These are phyloP conservation scores for Eupelmus urozonus DNA, from an alignment of 2,888 invertebrate genomes.

Conservation along the genomic window DNA sequence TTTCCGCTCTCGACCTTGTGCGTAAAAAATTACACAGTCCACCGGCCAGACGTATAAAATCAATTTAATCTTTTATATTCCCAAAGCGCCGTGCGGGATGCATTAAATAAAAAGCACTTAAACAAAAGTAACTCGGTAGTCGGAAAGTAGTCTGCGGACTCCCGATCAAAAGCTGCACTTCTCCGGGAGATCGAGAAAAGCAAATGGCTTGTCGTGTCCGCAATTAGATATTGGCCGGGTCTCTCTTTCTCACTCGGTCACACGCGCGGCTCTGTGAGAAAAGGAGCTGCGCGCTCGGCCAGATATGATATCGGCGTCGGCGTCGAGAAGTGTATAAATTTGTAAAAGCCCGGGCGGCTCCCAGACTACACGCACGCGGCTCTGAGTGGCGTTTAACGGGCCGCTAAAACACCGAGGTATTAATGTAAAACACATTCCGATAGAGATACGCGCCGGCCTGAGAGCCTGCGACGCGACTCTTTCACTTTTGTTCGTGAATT, in stretches of 20 bases:
- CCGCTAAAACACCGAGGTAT: slow-evolving; percentile 75
- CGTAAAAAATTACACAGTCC: too few species aligned
- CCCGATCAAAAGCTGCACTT: too few species aligned
- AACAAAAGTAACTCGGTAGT: too few species aligned
- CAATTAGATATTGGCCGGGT: slow-evolving; percentile 49
- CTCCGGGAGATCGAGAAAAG: slow-evolving; percentile 21
- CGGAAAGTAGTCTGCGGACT: too few species aligned
- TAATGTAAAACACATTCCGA: slow-evolving; percentile 77
- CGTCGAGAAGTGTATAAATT: slow-evolving; percentile 73
- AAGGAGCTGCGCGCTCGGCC: slow-evolving; percentile 22
- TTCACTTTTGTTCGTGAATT: slow-evolving; percentile 56
- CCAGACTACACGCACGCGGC: slow-evolving; percentile 61
- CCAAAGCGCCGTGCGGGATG: too few species aligned
- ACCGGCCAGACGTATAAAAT: too few species aligned
- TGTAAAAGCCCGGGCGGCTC: slow-evolving; percentile 73
- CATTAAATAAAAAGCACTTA: too few species aligned
- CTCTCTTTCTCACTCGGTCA: slow-evolving; percentile 33
- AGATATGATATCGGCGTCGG: slow-evolving; percentile 75
- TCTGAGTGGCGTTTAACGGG: slow-evolving; percentile 74
- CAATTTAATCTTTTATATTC: too few species aligned
- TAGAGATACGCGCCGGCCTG: slow-evolving; percentile 73
- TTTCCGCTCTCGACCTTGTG: too few species aligned
- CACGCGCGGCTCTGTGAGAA: slow-evolving; percentile 33
- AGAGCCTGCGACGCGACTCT: neutral
- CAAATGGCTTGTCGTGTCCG: slow-evolving; percentile 47